phyloP scores from a whole-genome alignment of 2,888 invertebrate species.

The Laspeyria flexula region DNA sequence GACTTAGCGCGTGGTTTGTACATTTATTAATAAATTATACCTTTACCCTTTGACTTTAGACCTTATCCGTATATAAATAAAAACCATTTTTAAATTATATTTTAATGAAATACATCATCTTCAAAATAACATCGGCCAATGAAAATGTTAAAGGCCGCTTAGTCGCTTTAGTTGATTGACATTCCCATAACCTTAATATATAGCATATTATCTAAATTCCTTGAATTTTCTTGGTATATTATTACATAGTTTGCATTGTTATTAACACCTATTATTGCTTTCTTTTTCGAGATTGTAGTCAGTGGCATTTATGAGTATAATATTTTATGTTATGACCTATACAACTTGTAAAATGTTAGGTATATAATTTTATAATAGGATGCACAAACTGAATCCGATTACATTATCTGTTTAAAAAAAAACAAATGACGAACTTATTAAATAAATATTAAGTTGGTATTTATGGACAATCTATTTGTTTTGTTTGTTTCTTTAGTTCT shows the following conservation, averaged over 20 bases:
- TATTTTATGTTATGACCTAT: not conserved
- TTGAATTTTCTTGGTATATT: conserved; percentile 14
- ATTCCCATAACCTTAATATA: conserved; percentile 72
- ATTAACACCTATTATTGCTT: not conserved
- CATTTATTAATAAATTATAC: conserved; percentile 62
- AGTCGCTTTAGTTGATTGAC: conserved; percentile 61
- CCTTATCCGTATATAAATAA: conserved; percentile 54
- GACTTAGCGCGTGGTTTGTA: conserved; percentile 59
- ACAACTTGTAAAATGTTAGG: no score
- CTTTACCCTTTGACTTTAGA: conserved; percentile 38
- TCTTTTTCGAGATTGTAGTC: not conserved
- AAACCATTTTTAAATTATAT: conserved; percentile 45
- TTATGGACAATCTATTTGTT: no score
- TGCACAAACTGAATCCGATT: no score
- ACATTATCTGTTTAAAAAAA: no score
- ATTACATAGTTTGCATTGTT: not conserved
- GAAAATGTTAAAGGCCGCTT: conserved; percentile 70
- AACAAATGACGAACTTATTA: no score
- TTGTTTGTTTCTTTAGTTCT: no score
- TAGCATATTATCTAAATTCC: conserved; percentile 23
- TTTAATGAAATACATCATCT: conserved; percentile 58
- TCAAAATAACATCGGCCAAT: conserved; percentile 59
- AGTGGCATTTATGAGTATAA: not conserved
- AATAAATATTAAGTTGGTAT: no score
- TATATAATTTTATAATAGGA: no score